Conservation (phyloP, 2,797 vertebrate species). For the Paratrypauchen microcephalus region DNA sequence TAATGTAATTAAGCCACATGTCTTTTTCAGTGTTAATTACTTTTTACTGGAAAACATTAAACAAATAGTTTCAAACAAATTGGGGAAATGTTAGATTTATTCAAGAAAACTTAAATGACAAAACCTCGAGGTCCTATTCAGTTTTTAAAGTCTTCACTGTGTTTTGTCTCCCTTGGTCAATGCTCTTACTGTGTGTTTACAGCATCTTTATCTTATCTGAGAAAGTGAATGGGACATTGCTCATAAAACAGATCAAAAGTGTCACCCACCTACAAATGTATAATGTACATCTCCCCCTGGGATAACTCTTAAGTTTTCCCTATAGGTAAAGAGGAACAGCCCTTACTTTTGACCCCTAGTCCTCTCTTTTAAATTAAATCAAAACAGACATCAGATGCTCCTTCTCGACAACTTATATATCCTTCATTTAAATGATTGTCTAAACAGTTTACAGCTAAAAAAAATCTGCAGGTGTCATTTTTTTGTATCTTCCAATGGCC, state of each 20-base stretch:
- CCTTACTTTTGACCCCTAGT: background rate
- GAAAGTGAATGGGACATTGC: constrained; percentile 4
- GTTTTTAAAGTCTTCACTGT: background rate
- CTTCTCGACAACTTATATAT: background rate
- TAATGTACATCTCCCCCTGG: background rate
- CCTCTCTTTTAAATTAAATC: background rate
- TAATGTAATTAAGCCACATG: constrained; percentile 65
- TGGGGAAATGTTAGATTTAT: background rate
- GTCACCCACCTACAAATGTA: background rate
- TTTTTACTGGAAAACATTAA: background rate
- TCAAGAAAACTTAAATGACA: background rate
- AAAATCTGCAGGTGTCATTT: background rate
- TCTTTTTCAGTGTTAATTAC: constrained; percentile 48
- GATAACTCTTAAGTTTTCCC: background rate
- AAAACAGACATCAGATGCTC: background rate
- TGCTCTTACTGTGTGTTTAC: background rate
- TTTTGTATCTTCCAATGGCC: background rate
- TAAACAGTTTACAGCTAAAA: background rate
- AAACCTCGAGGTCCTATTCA: background rate
- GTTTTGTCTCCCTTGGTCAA: background rate
- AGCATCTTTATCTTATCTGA: background rate
- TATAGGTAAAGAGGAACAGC: too few species aligned
- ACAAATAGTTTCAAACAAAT: background rate
- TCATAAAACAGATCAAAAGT: background rate
- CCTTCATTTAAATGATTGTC: background rate